Evolutionary conservation across 2,888 invertebrate genomes (phyloP).

Genomic region (Oeneis ivallda): DNA sequence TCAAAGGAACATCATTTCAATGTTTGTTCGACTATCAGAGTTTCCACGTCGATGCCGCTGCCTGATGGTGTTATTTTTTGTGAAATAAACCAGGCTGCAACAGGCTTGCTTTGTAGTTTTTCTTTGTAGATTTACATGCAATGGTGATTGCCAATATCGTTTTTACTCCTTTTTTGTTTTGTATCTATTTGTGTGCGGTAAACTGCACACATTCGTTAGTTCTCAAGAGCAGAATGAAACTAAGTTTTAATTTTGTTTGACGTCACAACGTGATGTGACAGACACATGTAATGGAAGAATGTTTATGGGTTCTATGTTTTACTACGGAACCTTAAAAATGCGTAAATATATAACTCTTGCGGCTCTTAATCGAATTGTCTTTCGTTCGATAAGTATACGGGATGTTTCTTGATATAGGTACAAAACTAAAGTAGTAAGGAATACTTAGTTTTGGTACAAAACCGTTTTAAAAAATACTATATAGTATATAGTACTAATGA

Average conservation of each 20-base stretch:
- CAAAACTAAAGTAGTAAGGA: too few relatives aligned
- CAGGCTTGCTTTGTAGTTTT: slow-evolving; percentile 48
- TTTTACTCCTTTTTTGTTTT: slow-evolving; percentile 31
- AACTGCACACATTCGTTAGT: neutral
- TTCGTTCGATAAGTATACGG: too few relatives aligned
- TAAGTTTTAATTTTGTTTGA: neutral
- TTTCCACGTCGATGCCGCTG: slow-evolving; percentile 54
- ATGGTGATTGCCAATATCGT: slow-evolving; percentile 54
- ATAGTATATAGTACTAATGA: neutral
- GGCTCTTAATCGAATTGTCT: too few relatives aligned
- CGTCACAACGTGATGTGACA: too few relatives aligned
- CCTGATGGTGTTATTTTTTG: slow-evolving; percentile 49
- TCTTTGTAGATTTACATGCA: slow-evolving; percentile 51
- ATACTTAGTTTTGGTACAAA: too few relatives aligned
- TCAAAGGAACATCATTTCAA: slow-evolving; percentile 46
- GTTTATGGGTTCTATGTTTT: too few relatives aligned
- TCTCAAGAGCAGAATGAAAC: neutral
- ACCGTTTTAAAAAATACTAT: too few relatives aligned
- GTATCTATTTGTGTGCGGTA: neutral
- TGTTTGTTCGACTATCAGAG: slow-evolving; percentile 54
- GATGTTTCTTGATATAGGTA: too few relatives aligned
- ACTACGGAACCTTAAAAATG: too few relatives aligned
- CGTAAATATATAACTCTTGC: too few relatives aligned
- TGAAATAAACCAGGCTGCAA: slow-evolving; percentile 53
- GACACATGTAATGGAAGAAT: too few relatives aligned